Conservation (phyloP, 1,140 invertebrate species). For the Thaumatotibia leucotreta region DNA sequence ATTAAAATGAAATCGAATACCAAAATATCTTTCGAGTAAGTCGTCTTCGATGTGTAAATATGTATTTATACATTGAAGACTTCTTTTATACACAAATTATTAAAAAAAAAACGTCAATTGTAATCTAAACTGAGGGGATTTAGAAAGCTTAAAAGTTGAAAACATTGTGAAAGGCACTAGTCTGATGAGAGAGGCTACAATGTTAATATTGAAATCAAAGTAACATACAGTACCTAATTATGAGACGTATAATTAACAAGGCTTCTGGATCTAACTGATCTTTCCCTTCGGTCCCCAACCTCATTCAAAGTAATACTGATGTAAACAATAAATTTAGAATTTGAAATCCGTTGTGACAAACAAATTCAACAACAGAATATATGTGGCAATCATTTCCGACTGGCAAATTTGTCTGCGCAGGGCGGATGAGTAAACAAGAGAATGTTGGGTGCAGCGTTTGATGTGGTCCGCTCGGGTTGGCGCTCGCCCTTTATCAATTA, state of each 20-base stretch:
- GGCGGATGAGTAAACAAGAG: constrained; percentile 11
- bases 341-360: background rate
- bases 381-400: constrained; percentile 1
- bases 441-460: constrained; percentile 27
- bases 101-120: no score
- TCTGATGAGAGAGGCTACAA: no score
- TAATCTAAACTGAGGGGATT: no score
- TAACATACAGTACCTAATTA: no score
- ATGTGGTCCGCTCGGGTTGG: constrained; percentile 31
- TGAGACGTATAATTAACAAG: no score
- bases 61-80: no score
- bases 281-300: background rate
- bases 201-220: no score
- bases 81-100: no score
- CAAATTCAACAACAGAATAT: background rate
- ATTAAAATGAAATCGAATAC: constrained; percentile 18
- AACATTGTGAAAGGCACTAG: no score
- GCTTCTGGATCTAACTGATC: background rate
- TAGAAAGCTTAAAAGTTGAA: no score
- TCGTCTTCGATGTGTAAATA: no score
- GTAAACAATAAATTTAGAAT: background rate
- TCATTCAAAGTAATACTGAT: constrained; percentile 16
- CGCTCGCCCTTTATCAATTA: constrained; percentile 67
- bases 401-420: constrained; percentile 14
- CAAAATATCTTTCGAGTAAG: no score